A percentile compares a stretch with the other conserved stretches of the same genome.
Evolutionary conservation across 2,113 vertebrate genomes (phyloP).

Genomic region (Acrocephalus kingi): DNA sequence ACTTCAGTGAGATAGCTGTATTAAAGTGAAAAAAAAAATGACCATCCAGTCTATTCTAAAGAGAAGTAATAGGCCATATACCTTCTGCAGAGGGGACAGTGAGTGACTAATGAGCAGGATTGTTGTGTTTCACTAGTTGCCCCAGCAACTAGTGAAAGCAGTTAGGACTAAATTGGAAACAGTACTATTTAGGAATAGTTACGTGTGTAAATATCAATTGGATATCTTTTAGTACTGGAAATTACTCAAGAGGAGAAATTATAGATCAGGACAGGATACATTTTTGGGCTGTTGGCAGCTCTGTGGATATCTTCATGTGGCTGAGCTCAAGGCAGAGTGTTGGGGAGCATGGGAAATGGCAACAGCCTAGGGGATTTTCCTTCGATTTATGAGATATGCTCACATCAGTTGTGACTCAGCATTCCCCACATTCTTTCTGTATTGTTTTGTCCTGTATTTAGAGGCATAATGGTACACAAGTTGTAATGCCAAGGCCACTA

Average conservation of each 20-base stretch:
- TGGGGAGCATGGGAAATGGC: not conserved
- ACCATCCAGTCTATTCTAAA: not conserved
- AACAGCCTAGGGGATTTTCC: not conserved
- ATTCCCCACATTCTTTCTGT: not conserved
- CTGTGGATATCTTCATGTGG: not conserved
- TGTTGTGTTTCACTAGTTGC: not conserved
- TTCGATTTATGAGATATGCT: not conserved
- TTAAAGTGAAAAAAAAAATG: not conserved
- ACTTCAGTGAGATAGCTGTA: not conserved
- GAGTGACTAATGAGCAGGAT: not conserved
- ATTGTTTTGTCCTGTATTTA: not conserved
- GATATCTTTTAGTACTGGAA: not conserved
- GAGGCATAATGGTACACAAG: not conserved
- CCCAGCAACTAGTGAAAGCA: not conserved
- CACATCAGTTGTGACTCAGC: not conserved
- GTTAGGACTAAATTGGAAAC: not conserved
- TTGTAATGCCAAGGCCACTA: not conserved
- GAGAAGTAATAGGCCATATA: not conserved
- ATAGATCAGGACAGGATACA: not conserved
- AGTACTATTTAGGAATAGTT: not conserved
- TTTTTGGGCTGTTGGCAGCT: not conserved
- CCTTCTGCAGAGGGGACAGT: not conserved
- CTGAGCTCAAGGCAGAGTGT: not conserved
- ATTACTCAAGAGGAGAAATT: not conserved
- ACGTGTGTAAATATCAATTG: not conserved